phyloP scores from a whole-genome alignment of 2,888 invertebrate genomes.

The Sthenelais limicola region DNA sequence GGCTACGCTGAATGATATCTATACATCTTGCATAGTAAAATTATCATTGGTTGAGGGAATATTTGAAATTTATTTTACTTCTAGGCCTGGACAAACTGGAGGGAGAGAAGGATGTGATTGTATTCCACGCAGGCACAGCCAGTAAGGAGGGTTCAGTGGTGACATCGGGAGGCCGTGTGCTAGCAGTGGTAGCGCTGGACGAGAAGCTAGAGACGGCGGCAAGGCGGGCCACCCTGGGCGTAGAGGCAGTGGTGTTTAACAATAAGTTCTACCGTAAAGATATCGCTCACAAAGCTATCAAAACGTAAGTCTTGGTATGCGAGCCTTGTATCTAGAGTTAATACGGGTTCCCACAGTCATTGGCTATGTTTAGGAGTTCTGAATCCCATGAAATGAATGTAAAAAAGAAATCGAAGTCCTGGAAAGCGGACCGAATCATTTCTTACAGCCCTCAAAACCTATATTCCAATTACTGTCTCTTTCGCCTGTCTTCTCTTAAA shows the following conservation, averaged over 20 bases:
- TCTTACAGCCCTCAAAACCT: too few species aligned
- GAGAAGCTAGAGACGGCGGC: conserved; percentile 82
- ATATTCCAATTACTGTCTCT: too few species aligned
- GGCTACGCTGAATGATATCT: too few species aligned
- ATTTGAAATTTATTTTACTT: neutral
- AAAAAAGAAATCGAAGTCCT: too few species aligned
- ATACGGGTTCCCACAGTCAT: too few species aligned
- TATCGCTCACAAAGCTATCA: conserved; percentile 89
- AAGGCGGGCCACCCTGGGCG: conserved; percentile 81
- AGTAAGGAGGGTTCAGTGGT: conserved; percentile 77
- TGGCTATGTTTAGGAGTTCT: too few species aligned
- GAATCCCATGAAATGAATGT: too few species aligned
- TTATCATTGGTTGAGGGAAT: too few species aligned
- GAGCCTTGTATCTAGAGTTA: too few species aligned
- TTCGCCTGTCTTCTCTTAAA: too few species aligned
- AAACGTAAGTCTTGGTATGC: conserved; percentile 38
- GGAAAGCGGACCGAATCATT: too few species aligned
- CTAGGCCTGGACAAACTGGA: conserved; percentile 62
- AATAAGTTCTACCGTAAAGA: conserved; percentile 90
- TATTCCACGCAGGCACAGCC: conserved; percentile 89
- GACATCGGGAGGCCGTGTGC: conserved; percentile 91
- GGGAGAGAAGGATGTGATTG: conserved; percentile 54
- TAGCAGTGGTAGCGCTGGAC: conserved; percentile 81
- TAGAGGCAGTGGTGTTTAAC: conserved; percentile 80
- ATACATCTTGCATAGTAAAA: too few species aligned